Conservation (phyloP, 2,888 invertebrate species). For the Elaeidobius kamerunicus region DNA sequence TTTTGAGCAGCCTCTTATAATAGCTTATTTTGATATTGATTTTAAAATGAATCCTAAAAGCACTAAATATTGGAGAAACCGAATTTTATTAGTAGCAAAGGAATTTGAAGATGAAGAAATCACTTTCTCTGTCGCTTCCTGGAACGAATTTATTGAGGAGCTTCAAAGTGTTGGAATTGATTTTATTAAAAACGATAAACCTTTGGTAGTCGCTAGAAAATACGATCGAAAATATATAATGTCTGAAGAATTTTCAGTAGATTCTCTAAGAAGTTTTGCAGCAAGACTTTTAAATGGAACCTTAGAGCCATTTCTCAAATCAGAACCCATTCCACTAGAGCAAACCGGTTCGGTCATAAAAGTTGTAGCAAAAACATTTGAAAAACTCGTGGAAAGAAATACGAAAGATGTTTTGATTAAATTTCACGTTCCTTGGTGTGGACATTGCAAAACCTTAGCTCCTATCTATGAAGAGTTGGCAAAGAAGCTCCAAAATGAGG, state of each 20-base stretch:
- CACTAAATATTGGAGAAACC: constrained; percentile 98
- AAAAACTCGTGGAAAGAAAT: constrained; percentile 86
- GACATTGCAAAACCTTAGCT: constrained; percentile 94
- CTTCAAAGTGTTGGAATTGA: constrained; percentile 91
- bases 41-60: constrained; percentile 97
- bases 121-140: constrained; percentile 90
- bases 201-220: constrained; percentile 80
- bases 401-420: constrained; percentile 92
- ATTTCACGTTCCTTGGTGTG: constrained; percentile 99
- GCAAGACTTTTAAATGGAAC: constrained; percentile 77
- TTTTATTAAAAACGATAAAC: constrained; percentile 83
- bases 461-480: constrained; percentile 94
- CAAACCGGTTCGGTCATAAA: constrained; percentile 82
- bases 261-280: constrained; percentile 79
- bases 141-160: constrained; percentile 92
- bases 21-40: no score
- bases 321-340: constrained; percentile 84
- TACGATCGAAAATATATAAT: constrained; percentile 85
- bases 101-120: constrained; percentile 50
- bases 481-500: constrained; percentile 65
- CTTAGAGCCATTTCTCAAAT: constrained; percentile 90
- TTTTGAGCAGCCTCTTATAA: no score
- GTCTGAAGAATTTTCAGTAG: constrained; percentile 86
- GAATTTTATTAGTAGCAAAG: constrained; percentile 79
- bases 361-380: constrained; percentile 96